Base-by-base conservation (phyloP, 2,113 vertebrate species). In the cat (Felis catus) region DNA sequence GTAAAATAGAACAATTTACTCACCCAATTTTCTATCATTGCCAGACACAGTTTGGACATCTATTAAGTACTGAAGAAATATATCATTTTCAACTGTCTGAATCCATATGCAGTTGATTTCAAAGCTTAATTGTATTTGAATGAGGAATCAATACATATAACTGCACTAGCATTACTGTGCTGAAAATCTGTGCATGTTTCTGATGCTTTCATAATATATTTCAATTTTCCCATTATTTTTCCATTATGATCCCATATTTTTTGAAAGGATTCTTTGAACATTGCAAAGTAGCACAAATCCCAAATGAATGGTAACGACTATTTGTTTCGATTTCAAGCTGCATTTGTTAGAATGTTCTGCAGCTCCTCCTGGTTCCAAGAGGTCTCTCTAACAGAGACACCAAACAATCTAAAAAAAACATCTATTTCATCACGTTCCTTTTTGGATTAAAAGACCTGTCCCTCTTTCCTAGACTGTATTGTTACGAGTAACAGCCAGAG, bases 201-300 rank as follows among this genome's bases (percentile, higher is more conserved):
- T 58, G 80, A 91, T 73, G 80, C 83, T 92, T 97, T 97, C 68
- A 89, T 97, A 95, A 95, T 96, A 82, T 95, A 96, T 97, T 97
- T 97, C 95, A 96, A 97, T 97, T 97, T 97, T 94, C 61, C 89
- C 96, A 97, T 97, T 97, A 97, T 97, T 97, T 97, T 96, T 73
- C 80, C 81, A 93, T 97, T 98, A 97, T 96, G 89, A 94, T 96
- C 70, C 89, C 71, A 86, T 97, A 96, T 96, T 96, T 98, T 98
- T 91, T 92, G 73, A 98, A 97, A 98, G 91, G 76, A 90, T 94
- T 97, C 95, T 89, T 91, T 93, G 94, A 92, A 55, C 78, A 95
- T 53, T 86, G 61, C 65, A 95, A 91, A 95, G 76, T 89, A 89
- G 53, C 36, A 31, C 61, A 94, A 92, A 93, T 95, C 94, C 94